Evolutionary conservation across 53 echinoderm and acorn worm species (phyloP).

Genomic region (Echinarachnius parma): DNA sequence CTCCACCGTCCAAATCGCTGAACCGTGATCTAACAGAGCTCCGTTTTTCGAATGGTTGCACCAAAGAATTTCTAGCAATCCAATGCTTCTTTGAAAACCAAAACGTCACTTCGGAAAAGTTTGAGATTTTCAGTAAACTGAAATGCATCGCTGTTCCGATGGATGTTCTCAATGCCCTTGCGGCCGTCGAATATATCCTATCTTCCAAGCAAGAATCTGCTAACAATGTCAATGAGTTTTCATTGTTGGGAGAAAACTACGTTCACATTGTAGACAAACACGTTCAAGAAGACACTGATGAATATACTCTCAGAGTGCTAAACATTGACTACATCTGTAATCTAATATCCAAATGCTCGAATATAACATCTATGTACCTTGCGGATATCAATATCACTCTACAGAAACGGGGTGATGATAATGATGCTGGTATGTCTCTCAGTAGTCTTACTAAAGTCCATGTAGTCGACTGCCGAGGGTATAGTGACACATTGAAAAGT

Average conservation of each 20-base stretch:
- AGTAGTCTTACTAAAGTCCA: no score
- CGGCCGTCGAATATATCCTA: neutral
- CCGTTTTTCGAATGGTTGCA: neutral
- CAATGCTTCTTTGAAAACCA: constrained; percentile 1
- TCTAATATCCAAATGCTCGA: neutral
- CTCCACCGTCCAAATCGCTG: no score
- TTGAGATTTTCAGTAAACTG: neutral
- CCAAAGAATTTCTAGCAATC: neutral
- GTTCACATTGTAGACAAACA: neutral
- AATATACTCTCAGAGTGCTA: neutral
- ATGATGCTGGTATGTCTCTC: no score
- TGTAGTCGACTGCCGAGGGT: no score
- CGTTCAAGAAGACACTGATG: neutral
- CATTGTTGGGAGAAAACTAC: neutral
- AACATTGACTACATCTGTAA: neutral
- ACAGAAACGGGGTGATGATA: no score
- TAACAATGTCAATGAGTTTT: neutral
- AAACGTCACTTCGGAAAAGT: neutral
- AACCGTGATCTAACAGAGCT: neutral
- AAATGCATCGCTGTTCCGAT: neutral
- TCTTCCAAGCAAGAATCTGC: neutral
- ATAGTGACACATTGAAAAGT: no score
- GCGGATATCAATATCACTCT: no score
- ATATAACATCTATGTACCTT: constrained; percentile 3
- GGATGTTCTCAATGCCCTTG: neutral